Conservation (phyloP, 2,888 invertebrate species). For the Eulithis testata region DNA sequence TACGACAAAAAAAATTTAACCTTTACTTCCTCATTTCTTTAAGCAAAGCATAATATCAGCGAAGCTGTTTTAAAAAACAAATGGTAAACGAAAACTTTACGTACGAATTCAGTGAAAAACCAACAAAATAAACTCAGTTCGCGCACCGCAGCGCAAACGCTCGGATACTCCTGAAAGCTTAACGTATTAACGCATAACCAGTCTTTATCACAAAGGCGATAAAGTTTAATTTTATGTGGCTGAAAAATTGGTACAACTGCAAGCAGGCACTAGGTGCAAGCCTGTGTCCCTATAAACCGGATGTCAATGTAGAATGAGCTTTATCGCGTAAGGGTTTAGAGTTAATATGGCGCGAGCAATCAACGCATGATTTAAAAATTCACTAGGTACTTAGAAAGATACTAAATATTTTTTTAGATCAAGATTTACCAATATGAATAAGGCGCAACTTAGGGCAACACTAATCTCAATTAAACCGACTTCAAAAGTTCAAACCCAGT, state of each 20-base stretch:
- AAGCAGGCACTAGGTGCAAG: conserved; percentile 20
- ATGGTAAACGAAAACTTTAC: conserved; percentile 12
- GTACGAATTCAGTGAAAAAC: conserved; percentile 17
- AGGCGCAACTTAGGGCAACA: no score
- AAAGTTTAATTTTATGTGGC: conserved; percentile 47
- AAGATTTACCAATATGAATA: no score
- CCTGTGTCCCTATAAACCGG: conserved; percentile 5
- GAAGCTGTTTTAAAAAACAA: conserved; percentile 5
- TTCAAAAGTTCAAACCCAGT: no score
- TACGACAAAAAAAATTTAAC: no score
- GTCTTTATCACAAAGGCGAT: conserved; percentile 34
- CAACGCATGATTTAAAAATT: no score
- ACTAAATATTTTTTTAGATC: no score
- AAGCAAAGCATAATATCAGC: conserved; percentile 2
- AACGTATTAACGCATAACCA: conserved; percentile 38
- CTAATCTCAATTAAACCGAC: no score
- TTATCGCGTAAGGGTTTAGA: not conserved
- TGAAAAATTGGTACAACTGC: conserved; percentile 40
- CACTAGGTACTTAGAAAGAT: no score
- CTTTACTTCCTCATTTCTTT: not conserved
- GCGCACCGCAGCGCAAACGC: conserved; percentile 31
- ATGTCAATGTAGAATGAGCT: conserved; percentile 6
- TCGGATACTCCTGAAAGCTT: conserved; percentile 32
- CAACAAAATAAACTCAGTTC: conserved; percentile 32
- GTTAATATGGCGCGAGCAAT: conserved; percentile 6